Percentiles rank a stretch among this genome's conserved stretches.
Conservation (phyloP, 1,140 invertebrate species). For the Pachyrhynchus sulphureomaculatus region DNA sequence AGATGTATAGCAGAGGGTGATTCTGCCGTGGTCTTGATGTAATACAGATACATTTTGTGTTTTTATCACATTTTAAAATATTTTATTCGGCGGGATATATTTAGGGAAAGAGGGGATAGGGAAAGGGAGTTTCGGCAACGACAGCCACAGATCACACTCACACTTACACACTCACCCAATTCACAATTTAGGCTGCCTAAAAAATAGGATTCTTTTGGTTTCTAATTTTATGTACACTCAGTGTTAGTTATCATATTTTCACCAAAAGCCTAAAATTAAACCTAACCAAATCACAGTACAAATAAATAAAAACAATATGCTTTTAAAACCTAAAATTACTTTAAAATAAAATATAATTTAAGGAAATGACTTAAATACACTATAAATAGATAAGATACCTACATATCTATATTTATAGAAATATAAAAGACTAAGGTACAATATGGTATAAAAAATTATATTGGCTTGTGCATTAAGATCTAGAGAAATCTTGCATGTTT, state of each 20-base stretch:
- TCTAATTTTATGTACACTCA: conserved; percentile 20
- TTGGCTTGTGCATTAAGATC: too few relatives aligned
- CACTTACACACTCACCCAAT: conserved; percentile 1
- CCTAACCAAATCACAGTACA: background rate
- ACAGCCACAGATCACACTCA: conserved; percentile 16
- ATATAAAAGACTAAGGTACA: too few relatives aligned
- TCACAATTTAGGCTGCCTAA: conserved; percentile 27
- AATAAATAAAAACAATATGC: background rate
- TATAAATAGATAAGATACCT: too few relatives aligned
- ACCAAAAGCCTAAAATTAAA: background rate
- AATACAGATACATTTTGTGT: conserved; percentile 17
- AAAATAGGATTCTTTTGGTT: conserved; percentile 16
- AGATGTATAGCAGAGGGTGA: conserved; percentile 15
- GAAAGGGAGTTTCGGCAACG: conserved; percentile 16
- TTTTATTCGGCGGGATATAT: conserved; percentile 9
- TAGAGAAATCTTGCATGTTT: too few relatives aligned
- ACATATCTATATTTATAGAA: too few relatives aligned
- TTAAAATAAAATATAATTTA: too few relatives aligned
- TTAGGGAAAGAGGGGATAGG: background rate
- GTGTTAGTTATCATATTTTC: conserved; percentile 7
- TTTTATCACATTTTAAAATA: conserved; percentile 30
- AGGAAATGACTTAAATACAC: too few relatives aligned
- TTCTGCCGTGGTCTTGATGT: conserved; percentile 19
- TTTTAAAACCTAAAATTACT: background rate
- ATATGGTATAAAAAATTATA: too few relatives aligned